Conservation (phyloP, 1,140 invertebrate genomes). For the Pinna nobilis region DNA sequence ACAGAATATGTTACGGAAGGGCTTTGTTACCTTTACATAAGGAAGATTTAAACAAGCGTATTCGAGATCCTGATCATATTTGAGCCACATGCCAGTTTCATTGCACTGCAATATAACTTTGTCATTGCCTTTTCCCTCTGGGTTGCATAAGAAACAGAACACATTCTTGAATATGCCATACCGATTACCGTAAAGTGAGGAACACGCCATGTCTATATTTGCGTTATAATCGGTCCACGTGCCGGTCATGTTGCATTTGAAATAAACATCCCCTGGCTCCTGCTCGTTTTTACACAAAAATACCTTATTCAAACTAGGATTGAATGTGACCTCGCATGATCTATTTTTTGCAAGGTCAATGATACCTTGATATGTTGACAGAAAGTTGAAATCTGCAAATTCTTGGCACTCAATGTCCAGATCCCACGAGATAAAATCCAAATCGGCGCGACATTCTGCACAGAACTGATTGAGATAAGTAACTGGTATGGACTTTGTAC, state of each 20-base stretch:
- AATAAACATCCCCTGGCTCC: background rate
- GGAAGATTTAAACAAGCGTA: background rate
- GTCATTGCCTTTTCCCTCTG: background rate
- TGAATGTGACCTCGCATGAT: constrained; percentile 8
- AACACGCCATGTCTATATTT: constrained; percentile 2
- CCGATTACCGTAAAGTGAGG: no score
- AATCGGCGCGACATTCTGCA: constrained; percentile 24
- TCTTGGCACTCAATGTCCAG: constrained; percentile 23
- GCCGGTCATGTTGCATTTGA: constrained; percentile 12
- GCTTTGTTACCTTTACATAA: background rate
- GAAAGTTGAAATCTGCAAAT: constrained; percentile 36
- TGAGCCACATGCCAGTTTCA: background rate
- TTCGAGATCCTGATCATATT: no score
- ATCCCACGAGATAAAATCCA: background rate
- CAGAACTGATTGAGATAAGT: constrained; percentile 29
- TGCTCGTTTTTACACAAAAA: background rate
- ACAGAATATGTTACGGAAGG: background rate
- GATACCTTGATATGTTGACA: constrained; percentile 30
- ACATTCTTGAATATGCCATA: background rate
- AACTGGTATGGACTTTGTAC: background rate
- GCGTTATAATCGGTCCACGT: constrained; percentile 2
- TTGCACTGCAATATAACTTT: background rate
- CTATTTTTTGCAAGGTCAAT: background rate
- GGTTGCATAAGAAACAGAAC: constrained; percentile 1
- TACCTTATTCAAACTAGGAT: background rate